A percentile compares a stretch with the other conserved stretches of the same genome.
These are phyloP conservation scores for Globodera rostochiensis DNA, from an alignment of 1,140 invertebrate genomes.

Conservation along the genomic window DNA sequence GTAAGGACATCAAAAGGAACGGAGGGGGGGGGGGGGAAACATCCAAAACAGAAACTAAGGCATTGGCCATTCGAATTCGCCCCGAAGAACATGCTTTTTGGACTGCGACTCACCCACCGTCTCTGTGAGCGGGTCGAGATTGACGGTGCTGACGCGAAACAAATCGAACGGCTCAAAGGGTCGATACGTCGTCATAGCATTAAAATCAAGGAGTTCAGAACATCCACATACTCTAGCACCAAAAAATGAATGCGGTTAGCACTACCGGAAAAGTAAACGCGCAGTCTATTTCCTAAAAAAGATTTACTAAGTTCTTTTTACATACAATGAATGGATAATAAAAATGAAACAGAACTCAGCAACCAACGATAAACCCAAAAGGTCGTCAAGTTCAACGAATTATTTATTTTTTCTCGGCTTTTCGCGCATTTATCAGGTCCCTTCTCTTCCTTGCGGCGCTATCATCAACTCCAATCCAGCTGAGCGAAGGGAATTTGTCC, in stretches of 20 bases:
- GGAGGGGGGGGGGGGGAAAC: no score
- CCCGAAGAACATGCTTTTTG: neutral
- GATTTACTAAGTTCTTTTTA: neutral
- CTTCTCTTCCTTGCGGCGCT: neutral
- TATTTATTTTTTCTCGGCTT: neutral
- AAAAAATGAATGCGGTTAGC: neutral
- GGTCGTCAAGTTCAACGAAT: neutral
- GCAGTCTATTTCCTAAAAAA: neutral
- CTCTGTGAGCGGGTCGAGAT: conserved; percentile 93
- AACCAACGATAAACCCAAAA: no score
- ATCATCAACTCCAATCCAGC: conserved; percentile 10
- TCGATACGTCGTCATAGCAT: conserved; percentile 42
- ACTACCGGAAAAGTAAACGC: neutral
- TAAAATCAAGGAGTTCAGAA: neutral
- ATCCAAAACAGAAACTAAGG: no score
- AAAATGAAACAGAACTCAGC: no score
- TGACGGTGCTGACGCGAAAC: conserved; percentile 67
- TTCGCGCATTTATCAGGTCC: neutral
- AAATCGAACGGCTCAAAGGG: conserved; percentile 43
- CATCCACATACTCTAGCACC: neutral
- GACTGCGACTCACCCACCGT: conserved; percentile 76
- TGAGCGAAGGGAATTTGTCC: conserved; percentile 4
- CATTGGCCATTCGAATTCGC: neutral
- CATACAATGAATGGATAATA: no score
- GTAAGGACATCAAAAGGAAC: no score